These are phyloP conservation scores for Plestiodon gilberti DNA, from an alignment of 2,113 vertebrate species.

Conservation along the genomic window DNA sequence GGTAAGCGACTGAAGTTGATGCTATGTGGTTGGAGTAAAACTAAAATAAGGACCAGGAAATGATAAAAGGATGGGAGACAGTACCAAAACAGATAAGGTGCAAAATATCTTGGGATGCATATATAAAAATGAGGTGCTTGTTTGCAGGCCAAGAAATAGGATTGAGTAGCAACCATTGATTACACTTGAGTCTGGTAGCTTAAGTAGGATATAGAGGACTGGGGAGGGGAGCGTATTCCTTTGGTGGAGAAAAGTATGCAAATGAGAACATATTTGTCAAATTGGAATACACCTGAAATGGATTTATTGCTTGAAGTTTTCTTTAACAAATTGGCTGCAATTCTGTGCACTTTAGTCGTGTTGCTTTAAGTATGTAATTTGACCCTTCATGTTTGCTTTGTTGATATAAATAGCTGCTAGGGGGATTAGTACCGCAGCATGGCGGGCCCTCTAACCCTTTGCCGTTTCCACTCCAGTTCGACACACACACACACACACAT, in stretches of 20 bases:
- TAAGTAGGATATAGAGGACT: not conserved
- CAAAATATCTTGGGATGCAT: not conserved
- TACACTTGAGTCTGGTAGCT: not conserved
- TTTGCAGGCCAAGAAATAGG: not conserved
- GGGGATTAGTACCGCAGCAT: no score
- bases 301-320: no score
- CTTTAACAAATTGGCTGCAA: no score
- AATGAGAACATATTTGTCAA: not conserved
- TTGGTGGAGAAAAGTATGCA: not conserved
- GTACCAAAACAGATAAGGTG: not conserved
- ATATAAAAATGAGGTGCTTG: not conserved
- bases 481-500: no score
- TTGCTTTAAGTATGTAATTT: no score
- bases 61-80: not conserved
- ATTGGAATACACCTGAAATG: not conserved
- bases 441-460: no score
- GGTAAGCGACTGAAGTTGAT: not conserved
- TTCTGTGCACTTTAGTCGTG: no score
- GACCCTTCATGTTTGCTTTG: not conserved
- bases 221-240: no score
- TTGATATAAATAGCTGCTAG: no score
- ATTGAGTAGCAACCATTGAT: not conserved
- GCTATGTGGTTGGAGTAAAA: not conserved
- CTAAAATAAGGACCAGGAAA: not conserved
- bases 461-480: not conserved